Conservation (phyloP, 2,113 vertebrate genomes). For the Scopus umbretta region DNA sequence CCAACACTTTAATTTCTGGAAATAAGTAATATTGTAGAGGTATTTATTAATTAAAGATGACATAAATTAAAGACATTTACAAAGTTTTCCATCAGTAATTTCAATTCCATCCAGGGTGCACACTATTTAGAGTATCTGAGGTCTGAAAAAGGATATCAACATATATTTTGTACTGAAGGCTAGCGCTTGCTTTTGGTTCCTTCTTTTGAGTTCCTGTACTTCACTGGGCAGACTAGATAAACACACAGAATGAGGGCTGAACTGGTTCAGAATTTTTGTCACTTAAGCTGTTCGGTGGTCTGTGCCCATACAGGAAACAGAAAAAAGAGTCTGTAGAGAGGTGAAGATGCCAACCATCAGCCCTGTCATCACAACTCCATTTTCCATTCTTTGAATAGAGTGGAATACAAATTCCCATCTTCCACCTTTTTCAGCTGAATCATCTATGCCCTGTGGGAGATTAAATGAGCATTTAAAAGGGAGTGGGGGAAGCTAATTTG, state of each 20-base stretch:
- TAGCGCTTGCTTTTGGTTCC: neutral
- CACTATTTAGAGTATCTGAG: neutral
- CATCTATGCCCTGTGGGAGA: neutral
- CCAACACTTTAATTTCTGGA: neutral
- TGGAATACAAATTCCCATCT: neutral
- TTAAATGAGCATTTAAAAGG: neutral
- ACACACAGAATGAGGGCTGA: neutral
- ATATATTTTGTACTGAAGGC: neutral
- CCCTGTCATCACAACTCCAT: neutral
- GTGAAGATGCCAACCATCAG: neutral
- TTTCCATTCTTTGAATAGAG: neutral
- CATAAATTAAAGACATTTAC: neutral
- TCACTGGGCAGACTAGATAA: neutral
- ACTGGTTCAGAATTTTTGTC: neutral
- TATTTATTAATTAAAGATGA: neutral
- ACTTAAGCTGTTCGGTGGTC: neutral
- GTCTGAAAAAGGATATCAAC: neutral
- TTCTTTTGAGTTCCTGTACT: neutral
- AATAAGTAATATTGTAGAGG: neutral
- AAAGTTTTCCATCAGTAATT: neutral
- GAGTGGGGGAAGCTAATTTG: neutral
- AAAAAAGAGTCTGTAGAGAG: neutral
- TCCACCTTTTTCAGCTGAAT: neutral
- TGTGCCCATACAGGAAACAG: neutral
- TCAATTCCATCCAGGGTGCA: neutral